Base-by-base conservation (phyloP, 2,888 invertebrate genomes). In the Caradrina kadenii region DNA sequence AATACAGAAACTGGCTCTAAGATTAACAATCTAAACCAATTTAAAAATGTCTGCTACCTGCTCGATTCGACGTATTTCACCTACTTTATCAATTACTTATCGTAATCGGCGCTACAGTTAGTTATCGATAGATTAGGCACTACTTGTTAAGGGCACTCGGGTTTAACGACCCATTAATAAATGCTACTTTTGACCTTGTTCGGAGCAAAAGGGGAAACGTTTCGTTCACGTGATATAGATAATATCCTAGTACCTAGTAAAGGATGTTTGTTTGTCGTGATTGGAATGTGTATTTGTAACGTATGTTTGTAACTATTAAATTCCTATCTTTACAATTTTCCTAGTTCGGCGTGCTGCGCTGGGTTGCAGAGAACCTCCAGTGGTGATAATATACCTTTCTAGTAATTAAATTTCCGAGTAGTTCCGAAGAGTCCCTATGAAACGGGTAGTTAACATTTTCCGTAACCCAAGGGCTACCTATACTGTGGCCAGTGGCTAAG, bases 161-260 rank as follows among this genome's bases (percentile, higher is more conserved):
- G 82, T 83, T 81, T 83, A 83, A 81, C 69, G 83, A 82, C 83
- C 83, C 48, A 73, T 45, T 61, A 45, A 56, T 17, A 48, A 69
- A 58, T 63, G 59, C 52, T 21, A 76, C 61, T 62, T 75, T 17
- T 21, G 83, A 81, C 82, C 83, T 82, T 83, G 73, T 76, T 72
- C 19, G 15, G 58, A 55, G 55, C 63, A 72, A 50, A 50, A 48
- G 13, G 31, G 69, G 58, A 70, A 68, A 55, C 53, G 73, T 50
- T 75, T 53, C 19, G 19, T 62, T 54, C 72, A 73, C 76, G 70
- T 82, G 75, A 78, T 79, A 54, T 65, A 7, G 67, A 72, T 81
- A 72, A 45, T 6, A 45, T 45, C 17, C 17, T 45, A 35, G 35
- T 26, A 4, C 26, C 35, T 35, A 53, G 26, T 39, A 50, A 22